These are phyloP conservation scores for Cactoblastis cactorum DNA, from an alignment of 2,888 invertebrate genomes.

Conservation along the genomic window DNA sequence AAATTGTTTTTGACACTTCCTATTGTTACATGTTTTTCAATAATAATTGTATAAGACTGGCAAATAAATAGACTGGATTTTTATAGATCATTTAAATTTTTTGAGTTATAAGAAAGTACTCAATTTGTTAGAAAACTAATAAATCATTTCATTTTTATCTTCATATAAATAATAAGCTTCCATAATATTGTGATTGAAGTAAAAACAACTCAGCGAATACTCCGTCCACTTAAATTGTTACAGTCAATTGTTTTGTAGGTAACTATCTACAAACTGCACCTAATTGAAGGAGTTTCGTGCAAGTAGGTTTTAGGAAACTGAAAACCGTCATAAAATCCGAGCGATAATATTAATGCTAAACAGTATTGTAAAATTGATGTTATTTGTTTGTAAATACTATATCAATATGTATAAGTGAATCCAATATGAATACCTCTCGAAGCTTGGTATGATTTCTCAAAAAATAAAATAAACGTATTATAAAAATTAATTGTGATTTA, in stretches of 20 bases:
- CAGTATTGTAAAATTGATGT: conserved; percentile 48
- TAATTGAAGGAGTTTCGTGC: conserved; percentile 1
- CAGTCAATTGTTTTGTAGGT: conserved; percentile 24
- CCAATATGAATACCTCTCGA: conserved; percentile 48
- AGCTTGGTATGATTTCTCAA: conserved; percentile 32
- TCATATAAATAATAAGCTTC: conserved; percentile 29
- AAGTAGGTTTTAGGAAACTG: conserved; percentile 24
- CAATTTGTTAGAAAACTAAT: background rate
- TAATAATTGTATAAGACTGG: no score
- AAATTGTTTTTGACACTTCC: no score
- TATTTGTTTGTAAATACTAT: conserved; percentile 50
- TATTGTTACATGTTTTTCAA: no score
- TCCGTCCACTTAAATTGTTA: conserved; percentile 63
- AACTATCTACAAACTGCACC: conserved; percentile 7
- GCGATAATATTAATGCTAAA: conserved; percentile 30
- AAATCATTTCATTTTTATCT: background rate
- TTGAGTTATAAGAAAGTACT: background rate
- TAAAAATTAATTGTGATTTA: conserved; percentile 10
- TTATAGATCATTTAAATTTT: no score
- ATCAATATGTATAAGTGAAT: conserved; percentile 34
- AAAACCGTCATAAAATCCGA: conserved; percentile 34
- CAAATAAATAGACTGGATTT: no score
- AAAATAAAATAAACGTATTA: conserved; percentile 21
- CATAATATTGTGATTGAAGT: conserved; percentile 36
- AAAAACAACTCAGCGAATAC: conserved; percentile 51